These are phyloP conservation scores for Pedionomus torquatus DNA, from an alignment of 2,113 vertebrate genomes.

Conservation along the genomic window DNA sequence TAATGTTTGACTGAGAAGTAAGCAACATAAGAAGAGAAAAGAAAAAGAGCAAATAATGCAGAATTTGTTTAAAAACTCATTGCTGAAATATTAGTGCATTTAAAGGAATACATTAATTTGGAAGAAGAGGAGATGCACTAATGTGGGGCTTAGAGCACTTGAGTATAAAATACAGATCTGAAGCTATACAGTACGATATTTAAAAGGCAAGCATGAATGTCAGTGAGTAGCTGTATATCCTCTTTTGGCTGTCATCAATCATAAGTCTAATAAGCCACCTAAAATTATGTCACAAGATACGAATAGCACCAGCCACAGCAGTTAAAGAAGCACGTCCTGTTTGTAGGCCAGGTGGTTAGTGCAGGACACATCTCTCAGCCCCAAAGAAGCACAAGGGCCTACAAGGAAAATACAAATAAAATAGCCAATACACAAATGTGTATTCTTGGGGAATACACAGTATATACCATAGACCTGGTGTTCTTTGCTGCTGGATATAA, in stretches of 20 bases:
- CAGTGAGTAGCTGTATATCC: slow-evolving; percentile 73
- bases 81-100: background rate
- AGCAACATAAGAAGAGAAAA: background rate
- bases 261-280: slow-evolving; percentile 79
- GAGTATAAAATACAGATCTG: slow-evolving; percentile 71
- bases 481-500: no score
- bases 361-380: background rate
- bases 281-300: slow-evolving; percentile 70
- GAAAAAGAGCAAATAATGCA: background rate
- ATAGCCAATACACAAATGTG: no score
- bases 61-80: background rate
- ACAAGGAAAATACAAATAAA: background rate
- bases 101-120: background rate
- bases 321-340: background rate
- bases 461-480: fast-evolving
- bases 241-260: slow-evolving; percentile 79
- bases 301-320: background rate
- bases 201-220: slow-evolving; percentile 81
- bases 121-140: slow-evolving; percentile 15
- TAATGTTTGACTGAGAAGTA: background rate
- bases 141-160: slow-evolving; percentile 57
- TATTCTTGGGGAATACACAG: background rate
- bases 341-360: background rate
- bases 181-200: slow-evolving; percentile 64
- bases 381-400: background rate